A percentile compares a stretch with the other conserved stretches of the same genome.
phyloP scores from a whole-genome alignment of 2,113 vertebrate species.

The Phocoena phocoena region DNA sequence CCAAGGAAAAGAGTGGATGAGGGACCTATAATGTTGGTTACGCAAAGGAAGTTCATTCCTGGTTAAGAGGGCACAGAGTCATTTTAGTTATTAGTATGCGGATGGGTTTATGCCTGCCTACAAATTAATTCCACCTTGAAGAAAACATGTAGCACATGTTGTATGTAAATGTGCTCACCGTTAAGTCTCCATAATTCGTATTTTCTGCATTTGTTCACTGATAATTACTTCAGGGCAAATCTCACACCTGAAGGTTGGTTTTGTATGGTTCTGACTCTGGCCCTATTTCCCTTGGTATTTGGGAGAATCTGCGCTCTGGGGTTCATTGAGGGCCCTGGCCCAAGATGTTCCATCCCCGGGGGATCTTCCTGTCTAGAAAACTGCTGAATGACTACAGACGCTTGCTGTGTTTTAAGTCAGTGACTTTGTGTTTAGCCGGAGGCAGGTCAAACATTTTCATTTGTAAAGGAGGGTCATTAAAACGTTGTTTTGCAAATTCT shows the following conservation, averaged over 20 bases:
- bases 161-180: no score
- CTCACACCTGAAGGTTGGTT: neutral
- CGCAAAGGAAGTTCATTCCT: neutral
- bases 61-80: no score
- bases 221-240: neutral
- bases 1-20: neutral
- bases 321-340: neutral
- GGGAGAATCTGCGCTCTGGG: neutral
- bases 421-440: neutral
- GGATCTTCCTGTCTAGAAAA: no score
- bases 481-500: neutral
- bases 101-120: neutral
- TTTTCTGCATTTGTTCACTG: no score
- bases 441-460: neutral
- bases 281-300: neutral
- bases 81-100: neutral
- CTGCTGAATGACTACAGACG: rapidly evolving
- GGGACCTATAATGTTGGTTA: no score
- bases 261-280: neutral
- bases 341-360: rapidly evolving
- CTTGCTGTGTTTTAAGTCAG: neutral
- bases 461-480: no score
- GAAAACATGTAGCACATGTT: no score
- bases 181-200: neutral
- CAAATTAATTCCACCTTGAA: neutral